These are phyloP conservation scores for Macrotrachela quadricornifera DNA, from an alignment of 1,140 invertebrate species.

Conservation along the genomic window DNA sequence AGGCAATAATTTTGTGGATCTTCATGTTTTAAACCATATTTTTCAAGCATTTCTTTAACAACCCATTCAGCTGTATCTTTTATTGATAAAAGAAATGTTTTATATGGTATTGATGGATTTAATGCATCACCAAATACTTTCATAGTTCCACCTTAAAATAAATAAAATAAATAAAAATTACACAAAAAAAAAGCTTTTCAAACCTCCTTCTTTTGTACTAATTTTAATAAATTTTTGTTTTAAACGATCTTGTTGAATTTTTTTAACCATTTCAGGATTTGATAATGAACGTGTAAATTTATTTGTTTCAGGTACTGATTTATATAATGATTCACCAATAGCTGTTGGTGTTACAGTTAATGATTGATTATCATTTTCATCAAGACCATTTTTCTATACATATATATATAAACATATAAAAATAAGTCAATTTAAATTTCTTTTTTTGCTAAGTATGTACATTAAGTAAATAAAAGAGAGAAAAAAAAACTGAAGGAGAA, in stretches of 20 bases:
- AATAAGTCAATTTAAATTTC: no score
- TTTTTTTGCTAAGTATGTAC: no score
- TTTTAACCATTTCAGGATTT: slow-evolving; percentile 97
- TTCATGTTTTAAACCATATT: slow-evolving; percentile 71
- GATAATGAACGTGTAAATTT: slow-evolving; percentile 83
- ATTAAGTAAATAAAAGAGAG: no score
- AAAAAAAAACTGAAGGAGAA: no score
- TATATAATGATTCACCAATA: slow-evolving; percentile 23
- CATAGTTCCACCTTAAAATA: slow-evolving; percentile 50
- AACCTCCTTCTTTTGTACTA: slow-evolving; percentile 48
- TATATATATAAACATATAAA: no score
- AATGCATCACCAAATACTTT: slow-evolving; percentile 94
- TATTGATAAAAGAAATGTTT: slow-evolving; percentile 78
- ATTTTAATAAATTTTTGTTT: slow-evolving; percentile 91
- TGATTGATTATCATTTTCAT: no score
- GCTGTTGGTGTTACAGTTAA: no score
- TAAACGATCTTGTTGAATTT: slow-evolving; percentile 81
- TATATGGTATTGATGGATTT: slow-evolving; percentile 88
- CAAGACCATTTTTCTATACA: no score
- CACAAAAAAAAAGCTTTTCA: no score
- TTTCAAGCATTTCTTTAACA: slow-evolving; percentile 81
- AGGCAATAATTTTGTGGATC: slow-evolving; percentile 77
- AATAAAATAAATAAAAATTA: slow-evolving; percentile 13
- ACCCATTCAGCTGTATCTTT: slow-evolving; percentile 71
- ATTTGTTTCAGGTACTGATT: slow-evolving; percentile 79